Evolutionary conservation across 1,140 invertebrate genomes (phyloP), one percentile per base, ranked within the genome.

Genomic region (Zaprionus davidi): DNA sequence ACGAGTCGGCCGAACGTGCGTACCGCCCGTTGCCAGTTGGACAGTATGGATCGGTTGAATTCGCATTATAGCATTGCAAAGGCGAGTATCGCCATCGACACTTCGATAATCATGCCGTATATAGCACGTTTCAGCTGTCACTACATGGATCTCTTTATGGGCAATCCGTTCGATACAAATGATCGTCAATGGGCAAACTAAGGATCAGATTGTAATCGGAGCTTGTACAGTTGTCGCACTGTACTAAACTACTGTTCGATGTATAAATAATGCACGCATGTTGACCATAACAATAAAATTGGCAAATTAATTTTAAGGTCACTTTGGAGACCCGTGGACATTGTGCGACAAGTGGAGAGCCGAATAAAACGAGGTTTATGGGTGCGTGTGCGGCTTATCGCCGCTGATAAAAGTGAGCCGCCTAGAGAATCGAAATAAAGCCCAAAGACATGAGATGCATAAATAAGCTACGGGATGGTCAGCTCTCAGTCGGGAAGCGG

Each of bases 351-450:
- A 74, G 60, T 71, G 20, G 31, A 66, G 64, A 65, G 9, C 24
- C 20, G 17, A 67, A 67, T 68, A 71, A 58, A 73, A 70, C 71
- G 74, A 90, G 78, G 86, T 88, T 88, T 88, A 90, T 90, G 85
- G 86, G 85, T 90, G 86, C 85, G 85, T 90, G 85, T 88, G 85
- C 68, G 81, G 55, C 75, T 88, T 85, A 88, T 79, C 72, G 71
- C 71, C 31, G 34, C 24, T 69, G 78, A 83, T 87, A 82, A 76
- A 87, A 82, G 69, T 68, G 64, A 63, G 51, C 85, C 81, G 84
- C 81, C 67, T 71, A 60, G 76, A 64, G 78, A 81, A 79, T 90
- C 69, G 58, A 79, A 84, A 76, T 74, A 68, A 62, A 51, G 51
- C 56, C 22, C 15, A 26, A 70, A 68, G 65, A 73, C 83, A 88